Conservation (phyloP, 2,113 vertebrate genomes). For the Colinus virginianus region DNA sequence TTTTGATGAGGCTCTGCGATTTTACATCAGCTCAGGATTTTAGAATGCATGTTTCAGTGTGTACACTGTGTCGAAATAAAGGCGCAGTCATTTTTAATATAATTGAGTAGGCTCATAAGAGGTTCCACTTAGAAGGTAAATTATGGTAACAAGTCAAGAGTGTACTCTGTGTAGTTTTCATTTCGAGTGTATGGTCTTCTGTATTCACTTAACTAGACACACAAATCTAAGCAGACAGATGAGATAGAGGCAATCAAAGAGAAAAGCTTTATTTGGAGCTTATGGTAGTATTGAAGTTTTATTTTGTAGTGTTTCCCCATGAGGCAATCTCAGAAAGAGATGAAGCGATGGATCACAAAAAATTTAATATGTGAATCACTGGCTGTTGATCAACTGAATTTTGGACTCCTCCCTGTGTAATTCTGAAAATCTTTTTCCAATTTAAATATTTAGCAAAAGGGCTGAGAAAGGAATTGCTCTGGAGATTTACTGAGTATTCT, state of each 20-base stretch:
- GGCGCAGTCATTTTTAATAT: constrained; percentile 63
- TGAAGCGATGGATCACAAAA: constrained; percentile 29
- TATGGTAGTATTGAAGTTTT: constrained; percentile 56
- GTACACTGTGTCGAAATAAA: constrained; percentile 39
- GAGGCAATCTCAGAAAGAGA: constrained; percentile 40
- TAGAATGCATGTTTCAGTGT: neutral
- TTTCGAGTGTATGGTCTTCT: constrained; percentile 71
- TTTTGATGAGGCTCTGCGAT: constrained; percentile 44
- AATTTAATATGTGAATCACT: neutral
- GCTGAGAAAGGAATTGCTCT: neutral
- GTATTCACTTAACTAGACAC: constrained; percentile 70
- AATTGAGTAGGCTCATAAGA: constrained; percentile 70
- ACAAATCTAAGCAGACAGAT: constrained; percentile 70
- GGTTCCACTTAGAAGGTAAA: constrained; percentile 71
- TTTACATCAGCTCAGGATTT: constrained; percentile 50
- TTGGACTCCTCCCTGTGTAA: neutral
- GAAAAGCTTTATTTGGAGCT: constrained; percentile 67
- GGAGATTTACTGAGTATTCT: neutral
- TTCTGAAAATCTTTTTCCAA: neutral
- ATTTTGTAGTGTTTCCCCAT: constrained; percentile 52
- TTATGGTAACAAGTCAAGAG: constrained; percentile 73
- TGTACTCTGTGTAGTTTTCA: constrained; percentile 64
- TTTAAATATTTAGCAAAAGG: neutral
- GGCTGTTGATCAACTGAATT: constrained; percentile 7
- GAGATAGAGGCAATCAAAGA: constrained; percentile 65